These are phyloP conservation scores for Mechanitis messenoides DNA, from an alignment of 2,888 invertebrate species.

Conservation along the genomic window DNA sequence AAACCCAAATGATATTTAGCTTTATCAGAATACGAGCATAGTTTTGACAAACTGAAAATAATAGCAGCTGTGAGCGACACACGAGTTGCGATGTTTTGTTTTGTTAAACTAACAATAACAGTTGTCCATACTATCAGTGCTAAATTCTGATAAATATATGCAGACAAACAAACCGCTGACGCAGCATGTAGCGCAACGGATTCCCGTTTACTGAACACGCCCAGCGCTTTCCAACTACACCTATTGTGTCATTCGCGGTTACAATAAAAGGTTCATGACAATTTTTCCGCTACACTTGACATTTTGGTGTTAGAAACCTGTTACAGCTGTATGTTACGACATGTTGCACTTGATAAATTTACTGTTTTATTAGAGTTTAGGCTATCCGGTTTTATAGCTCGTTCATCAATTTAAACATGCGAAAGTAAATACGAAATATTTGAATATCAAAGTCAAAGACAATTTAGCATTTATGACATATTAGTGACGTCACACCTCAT, in stretches of 20 bases:
- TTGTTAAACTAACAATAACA: conserved; percentile 27
- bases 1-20: not conserved
- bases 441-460: not conserved
- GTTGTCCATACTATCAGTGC: conserved; percentile 18
- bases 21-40: not conserved
- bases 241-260: conserved; percentile 5
- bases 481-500: conserved; percentile 15
- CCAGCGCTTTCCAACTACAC: conserved; percentile 17
- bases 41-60: conserved; percentile 11
- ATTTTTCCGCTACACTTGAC: conserved; percentile 11
- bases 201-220: conserved; percentile 17
- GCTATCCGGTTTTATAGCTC: not conserved
- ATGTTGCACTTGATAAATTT: not conserved
- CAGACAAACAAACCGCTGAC: conserved; percentile 26
- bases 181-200: conserved; percentile 20
- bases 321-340: conserved; percentile 8
- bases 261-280: conserved; percentile 9
- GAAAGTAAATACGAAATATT: not conserved
- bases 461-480: conserved; percentile 11
- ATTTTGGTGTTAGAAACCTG: not conserved
- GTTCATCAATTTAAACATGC: not conserved
- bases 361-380: not conserved
- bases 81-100: conserved; percentile 20
- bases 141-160: conserved; percentile 26
- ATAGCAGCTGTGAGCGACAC: conserved; percentile 15